Base-by-base conservation (phyloP, 1,140 invertebrate species). In the Scaptomyza pallida region DNA sequence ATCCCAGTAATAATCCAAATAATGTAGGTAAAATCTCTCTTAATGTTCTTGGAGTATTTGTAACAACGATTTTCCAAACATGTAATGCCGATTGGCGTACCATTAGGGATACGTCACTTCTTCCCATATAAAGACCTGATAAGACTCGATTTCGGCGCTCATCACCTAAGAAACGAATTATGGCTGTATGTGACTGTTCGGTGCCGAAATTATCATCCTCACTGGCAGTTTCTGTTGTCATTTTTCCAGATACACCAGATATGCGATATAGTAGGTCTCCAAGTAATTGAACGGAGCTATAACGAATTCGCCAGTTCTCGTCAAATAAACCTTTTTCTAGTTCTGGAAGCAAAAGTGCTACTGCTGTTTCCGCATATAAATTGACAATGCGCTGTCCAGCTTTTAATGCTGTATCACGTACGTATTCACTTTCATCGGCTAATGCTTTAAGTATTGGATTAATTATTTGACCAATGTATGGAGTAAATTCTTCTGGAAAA, bases 191-290 rank as follows among this genome's bases (percentile, higher is more conserved):
- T 0, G 98, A 99, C 77, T 97, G 96, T 92, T 99, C 98, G 0
- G 99, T 99, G 54, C 98, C 99, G 92, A 99, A 99, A 91, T 99
- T 99, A 90, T 99, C 99, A 92, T 99, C 99, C 91, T 99, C 99
- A 78, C 96, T 97, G 2, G 97, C 97, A 1, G 98, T 99, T 92
- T 99, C 98, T 0, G 99, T 99, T 12, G 97, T 98, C 98, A 99
- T 99, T 92, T 99, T 99, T 47, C 98, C 98, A 52, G 97, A 97
- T 0, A 99, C 98, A 60, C 98, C 98, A 30, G 98, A 99, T 61
- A 99, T 97, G 63, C 97, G 95, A 91, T 99, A 99, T 10, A 99
- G 92, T 40, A 99, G 93, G 92, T 99, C 99, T 17, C 99, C 99
- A 6, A 99, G 92, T 4, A 99, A 92, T 91, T 99, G 98, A 9